phyloP scores from a whole-genome alignment of 2,113 vertebrate genomes.

The Turdus rufiventris region DNA sequence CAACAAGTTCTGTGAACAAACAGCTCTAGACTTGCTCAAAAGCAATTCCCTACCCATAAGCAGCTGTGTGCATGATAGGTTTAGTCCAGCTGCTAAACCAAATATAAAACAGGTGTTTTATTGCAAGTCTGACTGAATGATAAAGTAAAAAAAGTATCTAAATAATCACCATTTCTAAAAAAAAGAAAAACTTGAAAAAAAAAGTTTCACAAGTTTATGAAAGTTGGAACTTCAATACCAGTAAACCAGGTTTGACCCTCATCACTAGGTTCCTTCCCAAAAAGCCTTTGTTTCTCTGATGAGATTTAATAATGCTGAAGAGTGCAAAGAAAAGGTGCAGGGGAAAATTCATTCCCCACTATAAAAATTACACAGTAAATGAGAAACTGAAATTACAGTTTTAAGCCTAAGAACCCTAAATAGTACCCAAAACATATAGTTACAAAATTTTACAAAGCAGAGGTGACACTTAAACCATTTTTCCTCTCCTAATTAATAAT shows the following conservation, averaged over 20 bases:
- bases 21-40: not conserved
- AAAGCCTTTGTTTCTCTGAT: not conserved
- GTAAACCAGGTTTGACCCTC: not conserved
- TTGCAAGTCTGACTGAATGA: not conserved
- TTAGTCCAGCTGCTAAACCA: not conserved
- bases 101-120: not conserved
- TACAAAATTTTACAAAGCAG: not conserved
- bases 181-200: no score
- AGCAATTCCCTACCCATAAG: not conserved
- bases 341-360: not conserved
- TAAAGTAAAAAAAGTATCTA: not conserved
- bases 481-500: not conserved
- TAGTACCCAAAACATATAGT: not conserved
- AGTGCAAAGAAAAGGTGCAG: not conserved
- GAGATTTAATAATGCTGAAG: not conserved
- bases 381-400: not conserved
- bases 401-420: not conserved
- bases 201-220: not conserved
- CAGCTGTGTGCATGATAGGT: not conserved
- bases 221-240: not conserved
- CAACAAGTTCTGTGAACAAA: not conserved
- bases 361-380: not conserved
- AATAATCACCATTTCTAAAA: not conserved
- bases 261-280: not conserved
- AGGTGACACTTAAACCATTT: not conserved